Percentiles rank a stretch among this genome's conserved stretches.
Evolutionary conservation across 23 tunicate species (phyloP).

Genomic region (Trididemnum clinides): DNA sequence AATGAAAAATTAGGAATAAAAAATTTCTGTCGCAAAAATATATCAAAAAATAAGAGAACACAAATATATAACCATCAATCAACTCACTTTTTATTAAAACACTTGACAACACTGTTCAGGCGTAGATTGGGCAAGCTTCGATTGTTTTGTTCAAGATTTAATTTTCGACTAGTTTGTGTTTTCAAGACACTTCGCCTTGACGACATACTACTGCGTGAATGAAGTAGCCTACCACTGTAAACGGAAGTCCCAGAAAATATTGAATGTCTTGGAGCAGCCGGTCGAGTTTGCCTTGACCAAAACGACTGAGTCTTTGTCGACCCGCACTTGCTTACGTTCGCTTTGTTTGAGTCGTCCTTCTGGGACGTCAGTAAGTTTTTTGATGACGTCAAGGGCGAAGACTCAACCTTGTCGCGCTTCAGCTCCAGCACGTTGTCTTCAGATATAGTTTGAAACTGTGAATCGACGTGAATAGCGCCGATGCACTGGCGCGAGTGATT

Average conservation of each 20-base stretch:
- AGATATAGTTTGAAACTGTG: not conserved
- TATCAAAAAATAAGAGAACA: too few species aligned
- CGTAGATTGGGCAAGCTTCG: too few species aligned
- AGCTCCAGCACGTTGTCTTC: conserved; percentile 25
- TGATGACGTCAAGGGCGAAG: not conserved
- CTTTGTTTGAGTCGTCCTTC: not conserved
- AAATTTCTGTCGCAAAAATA: too few species aligned
- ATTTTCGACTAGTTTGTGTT: too few species aligned
- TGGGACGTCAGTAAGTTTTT: not conserved
- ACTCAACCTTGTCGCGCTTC: not conserved
- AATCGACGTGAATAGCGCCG: not conserved
- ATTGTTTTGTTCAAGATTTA: too few species aligned
- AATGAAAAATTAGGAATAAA: too few species aligned
- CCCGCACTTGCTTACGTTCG: not conserved
- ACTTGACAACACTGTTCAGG: too few species aligned
- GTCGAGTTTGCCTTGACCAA: not conserved
- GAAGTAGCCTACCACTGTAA: not conserved
- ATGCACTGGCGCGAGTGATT: not conserved
- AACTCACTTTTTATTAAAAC: too few species aligned
- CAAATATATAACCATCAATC: too few species aligned
- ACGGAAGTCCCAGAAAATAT: conserved; percentile 31
- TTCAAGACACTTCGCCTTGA: not conserved
- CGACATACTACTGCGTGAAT: not conserved
- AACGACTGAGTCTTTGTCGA: too few species aligned
- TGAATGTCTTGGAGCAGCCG: conserved; percentile 42